Percentiles rank a stretch among this genome's conserved stretches.
Evolutionary conservation across 2,797 vertebrate species (phyloP).

Genomic region (Helicolenus hilgendorfi): DNA sequence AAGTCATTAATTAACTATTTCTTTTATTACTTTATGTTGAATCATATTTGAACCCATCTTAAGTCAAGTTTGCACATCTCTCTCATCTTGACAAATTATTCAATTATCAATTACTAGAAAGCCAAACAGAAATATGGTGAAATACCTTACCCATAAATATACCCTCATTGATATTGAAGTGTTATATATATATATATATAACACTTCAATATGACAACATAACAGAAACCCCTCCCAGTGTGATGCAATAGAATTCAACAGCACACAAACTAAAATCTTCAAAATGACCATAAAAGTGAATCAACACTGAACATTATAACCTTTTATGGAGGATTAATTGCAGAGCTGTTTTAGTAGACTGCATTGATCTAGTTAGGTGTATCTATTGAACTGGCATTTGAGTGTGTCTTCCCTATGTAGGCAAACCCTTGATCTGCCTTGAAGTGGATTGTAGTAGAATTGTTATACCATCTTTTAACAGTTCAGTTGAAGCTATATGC

Average conservation of each 20-base stretch:
- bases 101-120: not conserved
- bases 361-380: not conserved
- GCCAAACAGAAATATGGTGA: too few species aligned
- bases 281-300: not conserved
- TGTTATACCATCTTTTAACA: not conserved
- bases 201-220: too few species aligned
- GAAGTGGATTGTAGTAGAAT: not conserved
- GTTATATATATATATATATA: too few species aligned
- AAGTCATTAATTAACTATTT: too few species aligned
- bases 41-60: too few species aligned
- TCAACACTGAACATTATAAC: not conserved
- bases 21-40: too few species aligned
- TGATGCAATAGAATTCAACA: not conserved
- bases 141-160: not conserved
- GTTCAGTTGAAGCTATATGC: not conserved
- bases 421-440: not conserved
- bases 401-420: not conserved
- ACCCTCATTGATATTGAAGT: not conserved
- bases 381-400: not conserved
- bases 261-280: not conserved
- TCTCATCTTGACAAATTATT: not conserved
- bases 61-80: not conserved
- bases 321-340: not conserved
- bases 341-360: not conserved
- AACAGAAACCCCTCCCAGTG: too few species aligned